Conservation (phyloP, 2,113 vertebrate species). For the Syngnathus floridae region DNA sequence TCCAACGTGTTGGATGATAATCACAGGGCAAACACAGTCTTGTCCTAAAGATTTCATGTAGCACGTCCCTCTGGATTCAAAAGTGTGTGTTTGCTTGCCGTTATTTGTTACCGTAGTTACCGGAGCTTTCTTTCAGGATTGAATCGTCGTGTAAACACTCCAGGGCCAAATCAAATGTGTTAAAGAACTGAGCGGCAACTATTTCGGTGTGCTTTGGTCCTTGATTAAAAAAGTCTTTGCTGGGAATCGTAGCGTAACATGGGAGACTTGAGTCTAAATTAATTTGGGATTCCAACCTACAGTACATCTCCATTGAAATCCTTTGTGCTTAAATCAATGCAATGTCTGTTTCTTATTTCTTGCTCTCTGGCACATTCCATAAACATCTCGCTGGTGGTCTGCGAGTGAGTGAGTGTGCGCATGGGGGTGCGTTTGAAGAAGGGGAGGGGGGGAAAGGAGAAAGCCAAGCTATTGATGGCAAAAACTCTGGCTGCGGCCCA, state of each 20-base stretch:
- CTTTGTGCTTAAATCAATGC: conserved; percentile 45
- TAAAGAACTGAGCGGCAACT: conserved; percentile 1
- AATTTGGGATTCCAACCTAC: conserved; percentile 31
- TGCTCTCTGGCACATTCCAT: conserved; percentile 54
- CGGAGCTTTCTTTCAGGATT: conserved; percentile 29
- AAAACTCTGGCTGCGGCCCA: conserved; percentile 31
- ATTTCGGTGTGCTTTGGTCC: conserved; percentile 9
- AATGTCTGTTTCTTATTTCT: conserved; percentile 44
- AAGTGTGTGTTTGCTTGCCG: conserved; percentile 30
- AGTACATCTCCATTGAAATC: conserved; percentile 26
- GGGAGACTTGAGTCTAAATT: neutral
- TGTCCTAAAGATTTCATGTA: conserved; percentile 45
- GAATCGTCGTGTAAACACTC: conserved; percentile 14
- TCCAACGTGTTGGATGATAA: conserved; percentile 55
- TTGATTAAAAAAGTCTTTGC: conserved; percentile 29
- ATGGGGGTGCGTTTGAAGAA: conserved; percentile 17
- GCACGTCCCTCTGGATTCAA: conserved; percentile 25
- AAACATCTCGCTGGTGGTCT: conserved; percentile 84
- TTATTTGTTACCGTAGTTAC: conserved; percentile 47
- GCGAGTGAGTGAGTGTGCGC: conserved; percentile 18
- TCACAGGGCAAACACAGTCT: conserved; percentile 56
- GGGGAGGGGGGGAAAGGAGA: conserved; percentile 18
- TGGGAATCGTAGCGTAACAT: conserved; percentile 17
- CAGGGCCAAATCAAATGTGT: conserved; percentile 8
- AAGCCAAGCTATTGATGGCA: conserved; percentile 46